Percentiles rank a stretch among this genome's conserved stretches.
phyloP scores from a whole-genome alignment of 2,888 invertebrate species.

The Rotaria sp. region DNA sequence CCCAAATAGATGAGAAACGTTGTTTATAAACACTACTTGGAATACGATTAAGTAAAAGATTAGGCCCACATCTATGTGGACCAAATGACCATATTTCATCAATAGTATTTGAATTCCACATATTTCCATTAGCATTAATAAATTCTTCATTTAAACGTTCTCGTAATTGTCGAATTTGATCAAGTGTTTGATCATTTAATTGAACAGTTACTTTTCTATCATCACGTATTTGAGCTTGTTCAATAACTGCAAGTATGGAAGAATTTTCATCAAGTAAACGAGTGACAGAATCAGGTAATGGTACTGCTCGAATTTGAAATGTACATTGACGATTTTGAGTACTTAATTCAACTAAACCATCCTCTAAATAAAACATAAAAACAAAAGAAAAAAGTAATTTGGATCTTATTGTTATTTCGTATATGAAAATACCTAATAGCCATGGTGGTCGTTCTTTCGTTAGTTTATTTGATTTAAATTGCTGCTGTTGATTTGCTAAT shows the following conservation, averaged over 20 bases:
- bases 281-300: constrained; percentile 68
- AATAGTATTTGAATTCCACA: constrained; percentile 41
- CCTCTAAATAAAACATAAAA: constrained; percentile 41
- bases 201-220: neutral
- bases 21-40: neutral
- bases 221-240: neutral
- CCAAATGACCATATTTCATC: constrained; percentile 79
- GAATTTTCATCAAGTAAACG: constrained; percentile 66
- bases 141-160: constrained; percentile 63
- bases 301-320: constrained; percentile 69
- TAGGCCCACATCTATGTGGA: constrained; percentile 77
- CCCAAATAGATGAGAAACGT: constrained; percentile 29
- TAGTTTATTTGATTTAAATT: constrained; percentile 31
- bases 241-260: neutral
- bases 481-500: constrained; percentile 60
- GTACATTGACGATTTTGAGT: constrained; percentile 68
- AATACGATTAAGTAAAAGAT: constrained; percentile 72
- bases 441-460: constrained; percentile 50
- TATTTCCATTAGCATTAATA: constrained; percentile 59
- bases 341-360: constrained; percentile 55
- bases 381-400: neutral
- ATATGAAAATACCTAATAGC: neutral
- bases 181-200: constrained; percentile 44
- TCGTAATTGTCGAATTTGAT: constrained; percentile 55
- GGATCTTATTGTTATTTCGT: constrained; percentile 41